phyloP scores from a whole-genome alignment of 2,888 invertebrate genomes.

The Drosophila hawaiiensis region DNA sequence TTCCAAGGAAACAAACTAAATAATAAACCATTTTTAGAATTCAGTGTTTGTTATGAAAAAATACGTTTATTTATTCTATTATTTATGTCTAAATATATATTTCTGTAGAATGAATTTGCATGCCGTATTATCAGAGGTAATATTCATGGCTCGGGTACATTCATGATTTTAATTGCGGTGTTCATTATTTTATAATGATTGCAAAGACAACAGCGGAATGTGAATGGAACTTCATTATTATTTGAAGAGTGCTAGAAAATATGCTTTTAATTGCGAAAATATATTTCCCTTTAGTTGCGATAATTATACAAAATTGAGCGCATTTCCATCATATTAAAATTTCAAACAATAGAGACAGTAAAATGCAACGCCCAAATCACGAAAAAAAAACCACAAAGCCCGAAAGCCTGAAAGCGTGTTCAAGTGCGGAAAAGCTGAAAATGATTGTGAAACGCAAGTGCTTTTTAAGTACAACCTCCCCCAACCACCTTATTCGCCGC shows the following conservation, averaged over 20 bases:
- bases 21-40: background rate
- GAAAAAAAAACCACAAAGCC: constrained; percentile 21
- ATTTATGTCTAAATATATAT: background rate
- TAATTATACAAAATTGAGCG: constrained; percentile 70
- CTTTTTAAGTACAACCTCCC: constrained; percentile 62
- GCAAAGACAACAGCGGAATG: constrained; percentile 44
- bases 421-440: constrained; percentile 78
- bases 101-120: background rate
- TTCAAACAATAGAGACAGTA: constrained; percentile 68
- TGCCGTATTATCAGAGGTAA: background rate
- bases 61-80: background rate
- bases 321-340: constrained; percentile 76
- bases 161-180: constrained; percentile 55
- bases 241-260: constrained; percentile 69
- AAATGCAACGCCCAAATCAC: constrained; percentile 62
- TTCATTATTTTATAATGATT: constrained; percentile 37
- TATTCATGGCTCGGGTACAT: background rate
- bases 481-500: background rate
- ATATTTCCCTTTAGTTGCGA: constrained; percentile 58
- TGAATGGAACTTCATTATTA: constrained; percentile 44
- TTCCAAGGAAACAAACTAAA: background rate
- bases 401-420: constrained; percentile 67
- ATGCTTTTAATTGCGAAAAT: constrained; percentile 75
- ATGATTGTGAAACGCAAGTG: constrained; percentile 75
- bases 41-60: background rate